These are phyloP conservation scores for Acipenser oxyrinchus DNA, from an alignment of 2,797 vertebrate genomes.

Conservation along the genomic window DNA sequence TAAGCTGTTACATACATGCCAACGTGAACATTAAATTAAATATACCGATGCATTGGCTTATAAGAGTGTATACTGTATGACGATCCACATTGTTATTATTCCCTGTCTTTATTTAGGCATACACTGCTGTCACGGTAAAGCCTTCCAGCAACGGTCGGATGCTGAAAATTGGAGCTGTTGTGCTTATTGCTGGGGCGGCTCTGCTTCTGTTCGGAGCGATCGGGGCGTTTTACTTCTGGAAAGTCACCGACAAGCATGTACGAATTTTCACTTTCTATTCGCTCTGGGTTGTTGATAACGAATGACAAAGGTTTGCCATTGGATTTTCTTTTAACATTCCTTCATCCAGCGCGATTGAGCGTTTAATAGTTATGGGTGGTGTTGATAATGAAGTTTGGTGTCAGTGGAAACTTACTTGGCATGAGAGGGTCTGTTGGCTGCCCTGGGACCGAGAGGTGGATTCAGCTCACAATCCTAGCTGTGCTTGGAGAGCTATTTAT, in stretches of 20 bases:
- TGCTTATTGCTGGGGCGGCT: slow-evolving; percentile 58
- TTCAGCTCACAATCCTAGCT: not conserved
- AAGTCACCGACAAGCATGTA: slow-evolving; percentile 74
- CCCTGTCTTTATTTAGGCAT: slow-evolving; percentile 54
- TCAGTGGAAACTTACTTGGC: not conserved
- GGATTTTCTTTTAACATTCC: not conserved
- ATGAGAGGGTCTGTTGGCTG: slow-evolving; percentile 52
- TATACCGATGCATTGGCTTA: too few species aligned
- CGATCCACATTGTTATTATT: not conserved
- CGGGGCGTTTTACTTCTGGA: slow-evolving; percentile 83
- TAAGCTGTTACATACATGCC: too few species aligned
- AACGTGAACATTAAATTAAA: not conserved
- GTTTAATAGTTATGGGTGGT: too few species aligned
- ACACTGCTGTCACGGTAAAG: slow-evolving; percentile 46
- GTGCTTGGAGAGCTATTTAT: too few species aligned
- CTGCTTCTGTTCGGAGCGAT: slow-evolving; percentile 77
- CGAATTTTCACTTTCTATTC: slow-evolving; percentile 37
- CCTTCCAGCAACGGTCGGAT: slow-evolving; percentile 60
- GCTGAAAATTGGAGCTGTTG: slow-evolving; percentile 66
- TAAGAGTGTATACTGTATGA: too few species aligned
- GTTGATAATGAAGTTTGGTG: too few species aligned
- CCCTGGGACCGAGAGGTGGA: slow-evolving; percentile 58
- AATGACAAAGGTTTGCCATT: not conserved
- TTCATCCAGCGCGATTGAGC: not conserved
- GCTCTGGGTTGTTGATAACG: slow-evolving; percentile 8